Percentiles rank a stretch among this genome's conserved stretches.
These are phyloP conservation scores for Cotesia congregata DNA, from an alignment of 2,888 invertebrate species.

Conservation along the genomic window DNA sequence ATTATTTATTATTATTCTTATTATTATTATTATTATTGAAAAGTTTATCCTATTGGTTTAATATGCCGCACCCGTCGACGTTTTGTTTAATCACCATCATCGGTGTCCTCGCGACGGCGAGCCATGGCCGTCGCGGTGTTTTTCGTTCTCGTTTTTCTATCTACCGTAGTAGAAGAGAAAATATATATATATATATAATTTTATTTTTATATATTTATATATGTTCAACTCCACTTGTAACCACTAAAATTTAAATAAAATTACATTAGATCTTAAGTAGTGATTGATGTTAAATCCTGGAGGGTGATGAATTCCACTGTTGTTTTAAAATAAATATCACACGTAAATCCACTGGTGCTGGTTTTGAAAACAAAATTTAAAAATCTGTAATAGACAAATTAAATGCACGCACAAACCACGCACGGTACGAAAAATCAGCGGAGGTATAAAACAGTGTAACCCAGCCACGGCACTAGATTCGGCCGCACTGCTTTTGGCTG, in stretches of 20 bases:
- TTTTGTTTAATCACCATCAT: slow-evolving; percentile 44
- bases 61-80: slow-evolving; percentile 48
- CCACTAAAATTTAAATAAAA: neutral
- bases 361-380: neutral
- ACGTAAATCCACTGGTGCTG: slow-evolving; percentile 10
- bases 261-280: neutral
- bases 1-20: neutral
- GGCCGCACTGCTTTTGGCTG: slow-evolving; percentile 57
- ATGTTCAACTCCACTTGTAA: neutral
- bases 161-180: neutral
- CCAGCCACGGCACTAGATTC: slow-evolving; percentile 71
- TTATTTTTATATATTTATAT: neutral
- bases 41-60: slow-evolving; percentile 41
- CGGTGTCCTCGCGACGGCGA: slow-evolving; percentile 52
- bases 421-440: slow-evolving; percentile 35
- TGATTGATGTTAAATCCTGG: neutral
- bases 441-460: slow-evolving; percentile 65
- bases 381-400: slow-evolving; percentile 27
- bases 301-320: neutral
- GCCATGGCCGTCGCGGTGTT: slow-evolving; percentile 51
- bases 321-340: neutral
- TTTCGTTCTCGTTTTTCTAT: slow-evolving; percentile 11
- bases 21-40: neutral
- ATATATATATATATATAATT: neutral
- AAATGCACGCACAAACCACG: slow-evolving; percentile 47